Percentiles rank a stretch among this genome's conserved stretches.
These are phyloP conservation scores for Rhinogobio ventralis DNA, from an alignment of 2,797 vertebrate species.

Conservation along the genomic window DNA sequence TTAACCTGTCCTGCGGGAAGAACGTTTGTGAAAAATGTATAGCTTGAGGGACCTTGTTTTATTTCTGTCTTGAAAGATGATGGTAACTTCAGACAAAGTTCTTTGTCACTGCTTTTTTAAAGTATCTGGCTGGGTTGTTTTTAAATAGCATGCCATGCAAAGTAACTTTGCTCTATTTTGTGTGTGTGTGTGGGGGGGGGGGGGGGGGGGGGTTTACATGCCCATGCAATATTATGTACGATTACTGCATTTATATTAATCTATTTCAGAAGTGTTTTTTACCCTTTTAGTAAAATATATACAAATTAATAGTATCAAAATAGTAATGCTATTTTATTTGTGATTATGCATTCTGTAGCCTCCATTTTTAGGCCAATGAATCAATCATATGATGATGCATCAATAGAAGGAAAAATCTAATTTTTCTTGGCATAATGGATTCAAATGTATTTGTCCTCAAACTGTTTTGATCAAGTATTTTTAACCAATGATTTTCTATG, in stretches of 20 bases:
- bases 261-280: too few relatives aligned
- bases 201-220: not conserved
- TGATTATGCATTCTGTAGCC: not conserved
- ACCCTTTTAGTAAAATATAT: too few relatives aligned
- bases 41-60: conserved; percentile 45
- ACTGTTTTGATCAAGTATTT: not conserved
- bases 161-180: conserved; percentile 39
- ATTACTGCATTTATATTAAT: conserved; percentile 36
- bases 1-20: conserved; percentile 57
- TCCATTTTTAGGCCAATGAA: not conserved
- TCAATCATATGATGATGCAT: not conserved
- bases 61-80: conserved; percentile 58
- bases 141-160: conserved; percentile 49
- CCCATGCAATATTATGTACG: conserved; percentile 24
- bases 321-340: not conserved
- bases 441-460: not conserved
- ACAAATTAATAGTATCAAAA: not conserved
- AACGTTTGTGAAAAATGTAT: conserved; percentile 56
- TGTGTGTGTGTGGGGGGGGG: not conserved
- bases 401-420: not conserved
- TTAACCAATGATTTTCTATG: not conserved
- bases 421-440: not conserved
- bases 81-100: conserved; percentile 48
- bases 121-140: conserved; percentile 46
- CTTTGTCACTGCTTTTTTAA: conserved; percentile 43